Conservation (phyloP, 2,797 vertebrate species). For the Melanogrammus aeglefinus region DNA sequence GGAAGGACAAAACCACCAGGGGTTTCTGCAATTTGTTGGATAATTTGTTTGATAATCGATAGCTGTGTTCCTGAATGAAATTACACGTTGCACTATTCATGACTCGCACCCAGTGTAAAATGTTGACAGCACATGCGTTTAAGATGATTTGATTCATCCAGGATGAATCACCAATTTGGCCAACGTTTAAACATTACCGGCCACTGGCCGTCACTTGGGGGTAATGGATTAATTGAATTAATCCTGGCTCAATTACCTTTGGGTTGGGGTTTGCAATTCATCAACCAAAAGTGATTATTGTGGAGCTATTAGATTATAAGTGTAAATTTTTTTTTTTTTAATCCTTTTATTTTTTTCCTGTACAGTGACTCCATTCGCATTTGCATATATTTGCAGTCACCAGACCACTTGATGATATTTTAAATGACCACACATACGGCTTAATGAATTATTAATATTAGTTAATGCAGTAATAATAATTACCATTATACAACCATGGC, state of each 20-base stretch:
- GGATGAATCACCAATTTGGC: too few relatives aligned
- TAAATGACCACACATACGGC: too few relatives aligned
- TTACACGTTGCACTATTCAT: not conserved
- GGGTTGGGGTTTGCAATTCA: not conserved
- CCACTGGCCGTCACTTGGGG: too few relatives aligned
- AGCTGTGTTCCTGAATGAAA: not conserved
- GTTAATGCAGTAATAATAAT: too few relatives aligned
- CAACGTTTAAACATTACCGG: too few relatives aligned
- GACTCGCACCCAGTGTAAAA: not conserved
- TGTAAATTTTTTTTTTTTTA: not conserved
- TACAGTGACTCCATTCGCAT: not conserved
- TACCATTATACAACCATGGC: too few relatives aligned
- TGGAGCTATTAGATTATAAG: not conserved
- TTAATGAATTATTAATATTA: too few relatives aligned
- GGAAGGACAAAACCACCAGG: not conserved
- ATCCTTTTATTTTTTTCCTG: not conserved
- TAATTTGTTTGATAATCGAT: constrained; percentile 25
- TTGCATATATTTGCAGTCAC: too few relatives aligned
- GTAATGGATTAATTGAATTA: not conserved
- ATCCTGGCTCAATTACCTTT: not conserved
- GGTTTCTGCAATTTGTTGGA: constrained; percentile 28
- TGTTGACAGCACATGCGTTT: not conserved
- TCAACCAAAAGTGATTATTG: not conserved
- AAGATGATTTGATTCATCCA: not conserved
- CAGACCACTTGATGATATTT: too few relatives aligned